These are phyloP conservation scores for Sebastes variabilis DNA, from an alignment of 2,797 vertebrate genomes.

Conservation along the genomic window DNA sequence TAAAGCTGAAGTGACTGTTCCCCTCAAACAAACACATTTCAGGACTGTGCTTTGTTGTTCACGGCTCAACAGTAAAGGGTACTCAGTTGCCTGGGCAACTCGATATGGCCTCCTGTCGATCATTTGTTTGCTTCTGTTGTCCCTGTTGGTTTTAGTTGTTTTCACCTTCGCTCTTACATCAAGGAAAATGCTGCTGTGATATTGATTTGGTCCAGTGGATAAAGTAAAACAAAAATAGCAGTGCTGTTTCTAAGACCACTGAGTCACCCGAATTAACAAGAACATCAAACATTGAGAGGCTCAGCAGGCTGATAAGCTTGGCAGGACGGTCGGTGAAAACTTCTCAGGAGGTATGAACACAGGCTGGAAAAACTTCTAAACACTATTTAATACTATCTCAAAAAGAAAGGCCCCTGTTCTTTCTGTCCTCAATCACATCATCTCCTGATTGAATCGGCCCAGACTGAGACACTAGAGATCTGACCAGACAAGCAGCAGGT, in stretches of 20 bases:
- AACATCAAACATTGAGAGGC: background rate
- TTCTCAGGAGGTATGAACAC: background rate
- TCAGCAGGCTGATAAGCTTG: background rate
- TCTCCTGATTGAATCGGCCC: background rate
- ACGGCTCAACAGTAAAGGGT: background rate
- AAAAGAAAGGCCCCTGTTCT: background rate
- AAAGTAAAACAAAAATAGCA: background rate
- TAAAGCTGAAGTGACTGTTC: background rate
- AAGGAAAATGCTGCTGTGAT: background rate
- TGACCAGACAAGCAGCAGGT: conserved; percentile 10
- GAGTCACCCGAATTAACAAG: background rate
- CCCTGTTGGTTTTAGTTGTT: background rate
- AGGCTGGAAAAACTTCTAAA: background rate
- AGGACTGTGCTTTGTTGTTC: background rate
- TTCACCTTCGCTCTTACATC: background rate
- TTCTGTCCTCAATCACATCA: background rate
- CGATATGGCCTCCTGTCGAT: background rate
- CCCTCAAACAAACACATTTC: background rate
- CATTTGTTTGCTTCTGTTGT: background rate
- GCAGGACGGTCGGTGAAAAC: background rate
- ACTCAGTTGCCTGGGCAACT: background rate
- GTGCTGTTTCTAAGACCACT: background rate
- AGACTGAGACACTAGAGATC: background rate
- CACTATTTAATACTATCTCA: background rate
- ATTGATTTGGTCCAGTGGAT: conserved; percentile 11